Evolutionary conservation across 2,797 vertebrate genomes (phyloP).

Genomic region (Lepus townsendii): DNA sequence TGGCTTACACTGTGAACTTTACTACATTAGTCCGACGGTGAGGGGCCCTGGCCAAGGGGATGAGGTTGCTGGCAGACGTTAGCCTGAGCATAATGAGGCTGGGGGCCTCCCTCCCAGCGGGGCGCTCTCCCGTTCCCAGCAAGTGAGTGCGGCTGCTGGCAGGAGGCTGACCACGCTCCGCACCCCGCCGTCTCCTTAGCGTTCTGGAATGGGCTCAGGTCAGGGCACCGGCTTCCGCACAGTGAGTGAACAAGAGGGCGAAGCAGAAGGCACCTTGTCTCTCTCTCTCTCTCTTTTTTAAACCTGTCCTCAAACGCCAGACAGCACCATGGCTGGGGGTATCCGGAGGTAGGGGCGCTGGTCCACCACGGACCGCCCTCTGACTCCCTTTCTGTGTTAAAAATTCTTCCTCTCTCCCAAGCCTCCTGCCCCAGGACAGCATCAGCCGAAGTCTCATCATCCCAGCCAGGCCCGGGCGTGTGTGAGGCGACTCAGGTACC

Average conservation of each 20-base stretch:
- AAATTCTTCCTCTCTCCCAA: background rate
- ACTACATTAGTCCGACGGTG: background rate
- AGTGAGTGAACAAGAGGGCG: background rate
- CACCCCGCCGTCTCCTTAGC: background rate
- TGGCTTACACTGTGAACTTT: background rate
- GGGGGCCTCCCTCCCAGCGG: background rate
- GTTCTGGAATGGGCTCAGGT: background rate
- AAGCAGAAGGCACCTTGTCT: background rate
- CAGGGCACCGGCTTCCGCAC: no score
- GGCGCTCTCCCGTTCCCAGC: background rate
- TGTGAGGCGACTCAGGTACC: background rate
- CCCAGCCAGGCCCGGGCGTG: background rate
- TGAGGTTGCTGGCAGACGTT: no score
- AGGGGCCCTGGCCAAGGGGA: background rate
- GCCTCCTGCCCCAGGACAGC: no score
- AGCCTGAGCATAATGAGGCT: background rate
- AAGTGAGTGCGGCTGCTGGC: background rate
- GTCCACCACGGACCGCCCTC: background rate
- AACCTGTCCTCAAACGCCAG: background rate
- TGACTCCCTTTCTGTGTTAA: background rate
- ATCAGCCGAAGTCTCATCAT: no score
- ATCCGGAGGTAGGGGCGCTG: no score
- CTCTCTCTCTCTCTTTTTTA: no score
- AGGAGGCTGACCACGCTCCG: background rate
- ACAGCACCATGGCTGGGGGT: background rate